Evolutionary conservation across 2,888 invertebrate species (phyloP), one percentile per base, ranked within the genome.

Genomic region (Plebejus anna): DNA sequence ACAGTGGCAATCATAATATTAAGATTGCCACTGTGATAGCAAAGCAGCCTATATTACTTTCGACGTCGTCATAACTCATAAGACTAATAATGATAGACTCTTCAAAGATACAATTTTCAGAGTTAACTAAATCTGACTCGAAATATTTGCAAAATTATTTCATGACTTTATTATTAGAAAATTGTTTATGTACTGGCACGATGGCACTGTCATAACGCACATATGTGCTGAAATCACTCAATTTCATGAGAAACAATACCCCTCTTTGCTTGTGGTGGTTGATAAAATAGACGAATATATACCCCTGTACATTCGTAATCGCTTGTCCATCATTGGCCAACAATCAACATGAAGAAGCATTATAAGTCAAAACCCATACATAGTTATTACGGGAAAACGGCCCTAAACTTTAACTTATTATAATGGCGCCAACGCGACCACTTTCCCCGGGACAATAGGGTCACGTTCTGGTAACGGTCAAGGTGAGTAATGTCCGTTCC

Each of bases 401-500:
- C 61, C 61, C 9, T 66, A 36, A 66, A 66, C 66, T 66, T 66
- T 66, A 36, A 32, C 66, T 66, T 66, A 32, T 66, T 66, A 66
- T 13, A 66, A 66, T 66, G 32, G 32, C 66, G 66, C 66, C 32
- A 32, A 32, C 32, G 32, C 13, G 32, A 66, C 66, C 66, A 66
- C 66, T 66, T 66, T 66, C 66, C 66, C 66, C 66, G 66, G 32
- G 36, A 66, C 66, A 66, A 36, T 66, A 66, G 66, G 66, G 32
- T 66, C 66, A 66, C 66, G 66, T 66, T 32, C 32, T 32, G 32
- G 5, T 66, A 66, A 66, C 66, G 66, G 36, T 28, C 66, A 66
- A 66, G 32, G 66, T 66, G 66, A 66, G 11, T 66, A 36, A 66
- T 66, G 32, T 66, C 32, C 13, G 16, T 36, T 66, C 66, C 66